These are phyloP conservation scores for Diaprepes abbreviatus DNA, from an alignment of 2,888 invertebrate genomes.

Conservation along the genomic window DNA sequence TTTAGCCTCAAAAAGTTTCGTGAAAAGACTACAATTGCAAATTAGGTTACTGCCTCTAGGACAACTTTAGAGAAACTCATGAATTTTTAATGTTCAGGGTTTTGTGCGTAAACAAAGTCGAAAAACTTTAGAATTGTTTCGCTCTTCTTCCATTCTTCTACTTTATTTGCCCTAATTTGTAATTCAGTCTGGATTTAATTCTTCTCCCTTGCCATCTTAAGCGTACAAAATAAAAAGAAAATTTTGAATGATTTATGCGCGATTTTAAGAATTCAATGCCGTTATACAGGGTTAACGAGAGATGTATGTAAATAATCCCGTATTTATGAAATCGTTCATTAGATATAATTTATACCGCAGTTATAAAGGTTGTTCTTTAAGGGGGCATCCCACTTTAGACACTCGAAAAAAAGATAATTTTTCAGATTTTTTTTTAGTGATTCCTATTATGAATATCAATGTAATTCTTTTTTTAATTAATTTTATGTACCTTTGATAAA, in stretches of 20 bases:
- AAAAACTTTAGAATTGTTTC: constrained; percentile 11
- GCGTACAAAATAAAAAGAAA: constrained; percentile 12
- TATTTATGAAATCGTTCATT: too few relatives aligned
- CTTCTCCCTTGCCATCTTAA: constrained; percentile 9
- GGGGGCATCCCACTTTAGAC: too few relatives aligned
- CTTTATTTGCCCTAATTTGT: constrained; percentile 15
- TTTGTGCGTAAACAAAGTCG: constrained; percentile 13
- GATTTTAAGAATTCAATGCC: neutral
- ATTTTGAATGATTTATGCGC: constrained; percentile 10
- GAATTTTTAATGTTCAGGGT: constrained; percentile 12
- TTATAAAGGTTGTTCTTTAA: too few relatives aligned
- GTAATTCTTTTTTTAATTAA: too few relatives aligned
- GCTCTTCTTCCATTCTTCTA: constrained; percentile 15
- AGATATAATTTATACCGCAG: too few relatives aligned
- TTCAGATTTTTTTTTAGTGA: too few relatives aligned
- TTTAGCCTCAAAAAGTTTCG: neutral
- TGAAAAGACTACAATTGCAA: constrained; percentile 11
- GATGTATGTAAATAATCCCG: too few relatives aligned
- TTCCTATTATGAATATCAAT: too few relatives aligned
- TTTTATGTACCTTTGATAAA: too few relatives aligned
- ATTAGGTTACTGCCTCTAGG: constrained; percentile 13
- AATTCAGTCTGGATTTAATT: constrained; percentile 15
- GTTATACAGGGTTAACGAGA: too few relatives aligned
- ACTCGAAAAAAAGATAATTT: too few relatives aligned
- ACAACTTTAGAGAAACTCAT: constrained; percentile 8